Percentiles rank a stretch among this genome's conserved stretches.
These are phyloP conservation scores for Deroplatys truncata DNA, from an alignment of 2,888 invertebrate species.

Conservation along the genomic window DNA sequence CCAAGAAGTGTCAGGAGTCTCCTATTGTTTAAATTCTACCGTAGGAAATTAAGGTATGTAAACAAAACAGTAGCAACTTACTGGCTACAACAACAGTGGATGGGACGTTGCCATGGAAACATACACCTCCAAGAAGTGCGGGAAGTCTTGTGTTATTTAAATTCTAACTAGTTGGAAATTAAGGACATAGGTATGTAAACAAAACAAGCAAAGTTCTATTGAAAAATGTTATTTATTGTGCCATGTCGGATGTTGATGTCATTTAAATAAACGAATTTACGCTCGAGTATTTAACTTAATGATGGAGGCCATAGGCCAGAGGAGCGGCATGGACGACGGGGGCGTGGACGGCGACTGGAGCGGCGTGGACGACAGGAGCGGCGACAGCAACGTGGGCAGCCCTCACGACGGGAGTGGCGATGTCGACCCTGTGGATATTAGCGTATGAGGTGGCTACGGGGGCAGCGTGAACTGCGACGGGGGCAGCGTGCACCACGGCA, in stretches of 20 bases:
- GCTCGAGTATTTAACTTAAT: conserved; percentile 31
- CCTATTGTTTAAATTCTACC: too few species aligned
- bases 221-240: neutral
- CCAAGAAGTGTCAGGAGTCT: too few species aligned
- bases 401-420: conserved; percentile 24
- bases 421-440: conserved; percentile 36
- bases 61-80: too few species aligned
- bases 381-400: conserved; percentile 39
- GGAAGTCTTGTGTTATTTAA: too few species aligned
- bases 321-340: conserved; percentile 42
- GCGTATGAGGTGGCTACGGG: conserved; percentile 41
- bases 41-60: too few species aligned
- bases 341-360: conserved; percentile 53
- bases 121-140: too few species aligned
- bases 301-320: conserved; percentile 34
- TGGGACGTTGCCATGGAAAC: too few species aligned
- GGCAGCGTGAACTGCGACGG: conserved; percentile 15
- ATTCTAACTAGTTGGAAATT: neutral
- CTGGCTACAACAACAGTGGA: too few species aligned
- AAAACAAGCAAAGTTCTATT: neutral
- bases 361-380: conserved; percentile 58
- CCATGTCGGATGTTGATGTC: neutral
- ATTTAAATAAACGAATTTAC: neutral
- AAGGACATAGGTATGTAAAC: neutral
- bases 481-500: conserved; percentile 28